phyloP scores from a whole-genome alignment of 2,797 vertebrate species.

The Allobates femoralis region DNA sequence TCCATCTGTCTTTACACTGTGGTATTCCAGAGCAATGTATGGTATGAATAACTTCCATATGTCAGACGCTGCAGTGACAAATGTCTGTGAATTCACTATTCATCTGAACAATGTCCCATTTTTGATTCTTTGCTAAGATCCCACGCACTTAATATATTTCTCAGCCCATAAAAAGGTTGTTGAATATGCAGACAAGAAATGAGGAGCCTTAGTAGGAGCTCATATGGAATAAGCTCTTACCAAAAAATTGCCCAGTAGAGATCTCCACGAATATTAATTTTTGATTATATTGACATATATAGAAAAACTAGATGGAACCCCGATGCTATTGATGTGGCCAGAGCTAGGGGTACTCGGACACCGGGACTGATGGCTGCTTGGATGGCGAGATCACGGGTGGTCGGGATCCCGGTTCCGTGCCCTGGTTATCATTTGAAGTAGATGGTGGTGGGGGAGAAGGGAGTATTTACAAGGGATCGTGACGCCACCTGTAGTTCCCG shows the following conservation, averaged over 20 bases:
- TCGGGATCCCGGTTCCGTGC: too few relatives aligned
- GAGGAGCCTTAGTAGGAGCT: not conserved
- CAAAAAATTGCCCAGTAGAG: not conserved
- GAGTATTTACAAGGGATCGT: too few relatives aligned
- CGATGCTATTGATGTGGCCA: too few relatives aligned
- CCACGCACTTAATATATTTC: constrained; percentile 37
- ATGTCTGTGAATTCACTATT: constrained; percentile 32
- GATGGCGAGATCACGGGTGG: too few relatives aligned
- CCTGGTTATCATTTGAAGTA: too few relatives aligned
- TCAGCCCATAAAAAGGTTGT: not conserved
- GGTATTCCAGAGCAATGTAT: constrained; percentile 49
- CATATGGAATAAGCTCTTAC: not conserved
- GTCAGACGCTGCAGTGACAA: constrained; percentile 33
- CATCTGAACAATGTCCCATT: constrained; percentile 57
- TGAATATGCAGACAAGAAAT: not conserved
- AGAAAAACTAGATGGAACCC: too few relatives aligned
- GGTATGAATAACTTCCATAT: constrained; percentile 52
- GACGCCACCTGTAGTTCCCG: too few relatives aligned
- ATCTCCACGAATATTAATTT: not conserved
- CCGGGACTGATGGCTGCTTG: too few relatives aligned
- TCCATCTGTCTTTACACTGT: constrained; percentile 24
- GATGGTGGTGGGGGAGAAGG: too few relatives aligned
- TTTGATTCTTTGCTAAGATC: constrained; percentile 17
- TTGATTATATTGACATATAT: not conserved
- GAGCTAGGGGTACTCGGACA: too few relatives aligned